Conservation (phyloP, 2,797 vertebrate genomes). For the Streptopelia turtur region DNA sequence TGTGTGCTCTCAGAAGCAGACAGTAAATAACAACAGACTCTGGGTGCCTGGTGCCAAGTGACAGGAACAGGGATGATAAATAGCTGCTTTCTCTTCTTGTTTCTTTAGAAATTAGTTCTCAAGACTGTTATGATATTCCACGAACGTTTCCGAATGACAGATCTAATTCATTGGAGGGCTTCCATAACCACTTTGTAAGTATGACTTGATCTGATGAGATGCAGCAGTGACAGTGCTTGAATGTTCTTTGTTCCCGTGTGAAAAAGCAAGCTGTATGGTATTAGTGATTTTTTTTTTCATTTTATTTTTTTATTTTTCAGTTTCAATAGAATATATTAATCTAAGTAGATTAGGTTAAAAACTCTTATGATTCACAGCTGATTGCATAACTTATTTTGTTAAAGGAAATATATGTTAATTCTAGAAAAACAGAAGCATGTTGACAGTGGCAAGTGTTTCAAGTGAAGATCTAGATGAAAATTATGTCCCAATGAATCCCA, state of each 20-base stretch:
- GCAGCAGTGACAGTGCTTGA: background rate
- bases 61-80: constrained; percentile 46
- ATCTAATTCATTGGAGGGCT: constrained; percentile 93
- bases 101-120: constrained; percentile 92
- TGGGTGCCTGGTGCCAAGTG: background rate
- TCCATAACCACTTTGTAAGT: constrained; percentile 98
- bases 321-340: background rate
- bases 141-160: constrained; percentile 93
- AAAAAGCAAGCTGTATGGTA: background rate
- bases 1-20: background rate
- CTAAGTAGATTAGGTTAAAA: constrained; percentile 46
- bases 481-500: constrained; percentile 98
- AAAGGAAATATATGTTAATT: constrained; percentile 77
- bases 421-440: constrained; percentile 95
- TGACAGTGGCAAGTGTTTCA: constrained; percentile 89
- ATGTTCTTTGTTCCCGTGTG: background rate
- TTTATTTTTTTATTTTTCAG: background rate
- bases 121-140: constrained; percentile 98
- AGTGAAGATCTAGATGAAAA: constrained; percentile 96
- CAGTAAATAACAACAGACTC: constrained; percentile 4
- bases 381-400: constrained; percentile 66
- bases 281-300: background rate
- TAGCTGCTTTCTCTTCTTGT: constrained; percentile 47
- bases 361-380: constrained; percentile 47
- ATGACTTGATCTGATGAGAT: constrained; percentile 44